A percentile compares a stretch with the other conserved stretches of the same genome.
phyloP scores from a whole-genome alignment of 2,888 invertebrate species.

The Yponomeuta plumbellus region DNA sequence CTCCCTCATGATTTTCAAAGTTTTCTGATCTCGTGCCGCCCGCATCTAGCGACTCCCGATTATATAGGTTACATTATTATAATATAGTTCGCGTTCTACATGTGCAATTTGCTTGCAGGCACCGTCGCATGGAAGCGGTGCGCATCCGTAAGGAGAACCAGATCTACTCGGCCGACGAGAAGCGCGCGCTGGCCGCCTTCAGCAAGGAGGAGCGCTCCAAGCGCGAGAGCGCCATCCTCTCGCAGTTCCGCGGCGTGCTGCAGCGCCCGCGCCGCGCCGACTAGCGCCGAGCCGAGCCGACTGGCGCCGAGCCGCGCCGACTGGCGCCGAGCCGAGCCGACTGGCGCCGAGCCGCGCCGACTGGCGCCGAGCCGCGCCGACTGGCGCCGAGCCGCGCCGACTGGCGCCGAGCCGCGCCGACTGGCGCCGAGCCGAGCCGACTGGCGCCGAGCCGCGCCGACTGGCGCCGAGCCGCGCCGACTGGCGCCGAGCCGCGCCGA shows the following conservation, averaged over 20 bases:
- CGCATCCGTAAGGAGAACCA: conserved; percentile 99
- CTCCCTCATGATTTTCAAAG: too few relatives aligned
- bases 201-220: conserved; percentile 98
- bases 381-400: conserved; percentile 33
- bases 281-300: not conserved
- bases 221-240: conserved; percentile 95
- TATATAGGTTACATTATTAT: too few relatives aligned
- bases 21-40: too few relatives aligned
- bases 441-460: too few relatives aligned
- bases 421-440: too few relatives aligned
- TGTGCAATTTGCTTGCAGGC: conserved; percentile 75
- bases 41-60: too few relatives aligned
- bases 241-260: conserved; percentile 93
- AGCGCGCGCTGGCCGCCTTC: conserved; percentile 97
- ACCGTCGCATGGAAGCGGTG: conserved; percentile 99
- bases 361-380: conserved; percentile 37
- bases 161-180: conserved; percentile 99
- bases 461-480: conserved; percentile 22
- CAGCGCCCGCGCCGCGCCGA: conserved; percentile 29
- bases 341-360: conserved; percentile 27
- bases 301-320: not conserved
- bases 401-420: conserved; percentile 41
- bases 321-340: conserved; percentile 19
- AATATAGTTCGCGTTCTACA: too few relatives aligned
- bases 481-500: not conserved